These are phyloP conservation scores for Mola mola DNA, from an alignment of 2,113 vertebrate species.

Conservation along the genomic window DNA sequence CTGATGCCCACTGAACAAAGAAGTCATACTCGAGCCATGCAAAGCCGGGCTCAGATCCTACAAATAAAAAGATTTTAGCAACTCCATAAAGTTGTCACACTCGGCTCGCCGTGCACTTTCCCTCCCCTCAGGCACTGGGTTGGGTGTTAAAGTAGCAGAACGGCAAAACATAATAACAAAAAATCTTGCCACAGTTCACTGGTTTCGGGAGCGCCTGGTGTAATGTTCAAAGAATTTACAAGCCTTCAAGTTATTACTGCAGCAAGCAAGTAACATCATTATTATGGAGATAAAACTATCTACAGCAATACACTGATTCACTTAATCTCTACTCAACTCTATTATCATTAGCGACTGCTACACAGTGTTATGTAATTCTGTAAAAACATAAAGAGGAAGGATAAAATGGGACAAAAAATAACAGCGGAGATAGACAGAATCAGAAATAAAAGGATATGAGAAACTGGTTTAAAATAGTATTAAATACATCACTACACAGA, in stretches of 20 bases:
- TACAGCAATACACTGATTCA: not conserved
- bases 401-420: not conserved
- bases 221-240: not conserved
- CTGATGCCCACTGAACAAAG: slow-evolving; percentile 17
- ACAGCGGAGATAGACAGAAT: not conserved
- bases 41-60: not conserved
- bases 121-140: not conserved
- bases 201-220: not conserved
- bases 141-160: slow-evolving; percentile 2
- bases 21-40: slow-evolving; percentile 1
- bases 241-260: not conserved
- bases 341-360: not conserved
- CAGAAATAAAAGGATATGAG: too few species aligned
- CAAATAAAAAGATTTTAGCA: slow-evolving; percentile 24
- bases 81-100: slow-evolving; percentile 32
- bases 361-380: not conserved
- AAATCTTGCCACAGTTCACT: too few species aligned
- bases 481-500: too few species aligned
- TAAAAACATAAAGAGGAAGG: not conserved
- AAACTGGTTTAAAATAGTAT: too few species aligned
- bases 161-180: too few species aligned
- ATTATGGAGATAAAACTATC: too few species aligned
- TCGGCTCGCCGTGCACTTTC: slow-evolving; percentile 9
- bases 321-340: slow-evolving; percentile 1
- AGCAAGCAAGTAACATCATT: too few species aligned